Base-by-base conservation (phyloP, 2,797 vertebrate genomes). In the Amniataba percoides region DNA sequence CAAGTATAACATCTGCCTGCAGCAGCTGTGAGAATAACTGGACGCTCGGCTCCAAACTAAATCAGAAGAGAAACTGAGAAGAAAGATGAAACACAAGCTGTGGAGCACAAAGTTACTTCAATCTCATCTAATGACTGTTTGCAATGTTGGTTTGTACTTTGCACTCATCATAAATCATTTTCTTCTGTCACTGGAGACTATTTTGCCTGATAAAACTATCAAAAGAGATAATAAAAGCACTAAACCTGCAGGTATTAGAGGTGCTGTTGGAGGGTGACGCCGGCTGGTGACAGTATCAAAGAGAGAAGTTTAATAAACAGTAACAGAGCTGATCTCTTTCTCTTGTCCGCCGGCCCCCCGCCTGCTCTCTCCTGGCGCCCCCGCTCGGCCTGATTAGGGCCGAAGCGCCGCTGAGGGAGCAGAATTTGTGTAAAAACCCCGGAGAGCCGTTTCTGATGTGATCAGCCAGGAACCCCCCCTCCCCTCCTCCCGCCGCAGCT, bases 371-470 rank as follows among this genome's bases (percentile, higher is more conserved):
- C 66, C 83, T 48, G 71, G 61, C 25, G 67, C 45, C 79, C 70
- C 59, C 3, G 64, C 78, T 82, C 65, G 42, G 61, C 62, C 86
- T 89, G 90, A 91, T 91, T 87, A 83, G 75, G 51, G 80, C 86
- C 78, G 75, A 85, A 87, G 84, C 72, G 48, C 66, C 61, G 71
- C 74, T 49, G 84, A 85, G 71, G 77, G 76, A 83, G 87, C 82
- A 92, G 83, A 85, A 86, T 93, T 91, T 87, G 84, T 92, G 92
- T 92, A 94, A 95, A 85, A 94, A 91, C 92, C 93, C 77, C 25
- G 71, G 91, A 94, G 85, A 88, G 81, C 91, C 87, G 89, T 95
- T 94, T 93, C 95, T 96, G 95, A 96, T 96, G 94, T 89, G 95
- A 96, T 96, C 95, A 94, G 89, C 81, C 61, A n/a, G 81, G 86